phyloP scores from a whole-genome alignment of 2,888 invertebrate genomes.

The Invenusta paracnida region DNA sequence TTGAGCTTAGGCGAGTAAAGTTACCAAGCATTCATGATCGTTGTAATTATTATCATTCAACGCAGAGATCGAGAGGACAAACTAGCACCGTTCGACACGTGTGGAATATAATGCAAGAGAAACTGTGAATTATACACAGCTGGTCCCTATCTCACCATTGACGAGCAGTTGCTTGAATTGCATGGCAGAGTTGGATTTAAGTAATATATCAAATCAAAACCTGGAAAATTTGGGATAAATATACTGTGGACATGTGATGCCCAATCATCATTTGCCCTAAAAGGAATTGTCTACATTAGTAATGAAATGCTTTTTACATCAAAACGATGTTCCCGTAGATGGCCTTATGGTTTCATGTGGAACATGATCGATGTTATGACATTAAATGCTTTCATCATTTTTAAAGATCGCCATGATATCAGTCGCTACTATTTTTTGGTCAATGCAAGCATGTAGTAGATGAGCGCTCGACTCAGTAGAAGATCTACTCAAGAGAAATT shows the following conservation, averaged over 20 bases:
- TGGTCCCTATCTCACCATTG: background rate
- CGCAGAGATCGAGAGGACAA: background rate
- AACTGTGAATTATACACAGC: background rate
- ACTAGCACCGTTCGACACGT: background rate
- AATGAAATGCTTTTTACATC: background rate
- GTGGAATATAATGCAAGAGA: background rate
- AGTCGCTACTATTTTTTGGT: background rate
- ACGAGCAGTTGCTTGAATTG: background rate
- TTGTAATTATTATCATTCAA: too few relatives aligned
- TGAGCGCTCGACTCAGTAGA: background rate
- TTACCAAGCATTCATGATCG: too few relatives aligned
- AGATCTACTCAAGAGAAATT: background rate
- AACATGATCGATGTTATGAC: background rate
- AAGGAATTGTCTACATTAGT: background rate
- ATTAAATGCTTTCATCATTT: background rate
- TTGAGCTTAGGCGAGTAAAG: too few relatives aligned
- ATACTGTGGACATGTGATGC: background rate
- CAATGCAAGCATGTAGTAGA: background rate
- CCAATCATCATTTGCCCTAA: background rate
- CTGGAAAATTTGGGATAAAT: background rate
- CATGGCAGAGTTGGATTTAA: background rate
- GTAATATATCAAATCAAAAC: background rate
- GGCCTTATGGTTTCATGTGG: background rate
- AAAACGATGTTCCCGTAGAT: background rate
- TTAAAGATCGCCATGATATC: background rate